Conservation (phyloP, 2,113 vertebrate genomes). For the Phodopus roborovskii region DNA sequence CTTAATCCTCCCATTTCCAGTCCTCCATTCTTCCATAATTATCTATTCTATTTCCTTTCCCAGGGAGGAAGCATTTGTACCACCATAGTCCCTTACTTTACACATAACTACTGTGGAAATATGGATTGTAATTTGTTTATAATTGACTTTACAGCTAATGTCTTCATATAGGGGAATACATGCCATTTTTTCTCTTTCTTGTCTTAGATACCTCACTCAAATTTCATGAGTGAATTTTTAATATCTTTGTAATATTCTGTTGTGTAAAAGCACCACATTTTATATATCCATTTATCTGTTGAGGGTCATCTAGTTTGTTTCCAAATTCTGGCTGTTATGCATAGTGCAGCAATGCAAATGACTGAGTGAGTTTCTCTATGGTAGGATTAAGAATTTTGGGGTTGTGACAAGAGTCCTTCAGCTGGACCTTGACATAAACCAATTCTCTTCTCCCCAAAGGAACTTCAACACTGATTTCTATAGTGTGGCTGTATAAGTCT, state of each 20-base stretch:
- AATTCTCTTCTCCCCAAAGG: not conserved
- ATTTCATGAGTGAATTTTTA: not conserved
- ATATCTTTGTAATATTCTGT: not conserved
- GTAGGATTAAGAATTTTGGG: not conserved
- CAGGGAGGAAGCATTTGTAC: not conserved
- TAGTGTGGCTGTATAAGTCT: not conserved
- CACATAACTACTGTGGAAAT: not conserved
- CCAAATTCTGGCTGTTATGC: not conserved
- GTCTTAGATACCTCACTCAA: not conserved
- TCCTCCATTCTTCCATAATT: not conserved
- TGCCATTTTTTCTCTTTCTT: not conserved
- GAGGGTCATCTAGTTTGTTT: not conserved
- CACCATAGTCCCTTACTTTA: not conserved
- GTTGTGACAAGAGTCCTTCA: not conserved
- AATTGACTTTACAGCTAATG: not conserved
- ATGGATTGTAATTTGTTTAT: not conserved
- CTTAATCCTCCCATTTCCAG: not conserved
- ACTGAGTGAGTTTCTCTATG: not conserved
- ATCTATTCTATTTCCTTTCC: not conserved
- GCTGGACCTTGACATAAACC: not conserved
- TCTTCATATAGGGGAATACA: not conserved
- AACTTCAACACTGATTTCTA: not conserved
- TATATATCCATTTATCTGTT: not conserved
- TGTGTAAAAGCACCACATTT: not conserved
- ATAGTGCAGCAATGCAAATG: not conserved